These are phyloP conservation scores for Agapornis canus DNA, from an alignment of 2,797 vertebrate genomes.

Conservation along the genomic window DNA sequence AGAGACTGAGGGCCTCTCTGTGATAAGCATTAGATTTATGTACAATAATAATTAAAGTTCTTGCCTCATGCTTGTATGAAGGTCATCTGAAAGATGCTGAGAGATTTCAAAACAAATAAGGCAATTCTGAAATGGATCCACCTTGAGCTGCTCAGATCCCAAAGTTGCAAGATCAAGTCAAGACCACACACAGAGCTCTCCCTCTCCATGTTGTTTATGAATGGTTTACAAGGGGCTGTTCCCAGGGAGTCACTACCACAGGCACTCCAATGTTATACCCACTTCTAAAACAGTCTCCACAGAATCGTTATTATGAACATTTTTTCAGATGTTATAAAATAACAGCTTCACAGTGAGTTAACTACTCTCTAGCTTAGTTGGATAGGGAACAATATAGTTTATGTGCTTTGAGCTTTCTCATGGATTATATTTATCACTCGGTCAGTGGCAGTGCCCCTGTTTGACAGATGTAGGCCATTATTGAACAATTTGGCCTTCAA, in stretches of 20 bases:
- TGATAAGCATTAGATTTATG: slow-evolving; percentile 61
- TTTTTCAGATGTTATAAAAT: slow-evolving; percentile 66
- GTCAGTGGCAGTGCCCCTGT: slow-evolving; percentile 57
- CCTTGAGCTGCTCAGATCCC: slow-evolving; percentile 48
- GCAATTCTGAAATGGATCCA: slow-evolving; percentile 57
- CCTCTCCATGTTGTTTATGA: slow-evolving; percentile 50
- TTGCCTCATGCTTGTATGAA: slow-evolving; percentile 40
- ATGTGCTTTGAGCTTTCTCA: slow-evolving; percentile 55
- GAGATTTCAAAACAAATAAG: slow-evolving; percentile 62
- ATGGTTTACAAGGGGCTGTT: slow-evolving; percentile 61
- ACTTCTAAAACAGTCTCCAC: slow-evolving; percentile 36
- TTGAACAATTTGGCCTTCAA: slow-evolving; percentile 45
- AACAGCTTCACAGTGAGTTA: slow-evolving; percentile 35
- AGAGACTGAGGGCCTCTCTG: slow-evolving; percentile 28
- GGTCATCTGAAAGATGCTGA: slow-evolving; percentile 53
- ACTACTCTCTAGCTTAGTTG: slow-evolving; percentile 36
- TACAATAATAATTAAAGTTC: slow-evolving; percentile 50
- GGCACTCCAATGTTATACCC: slow-evolving; percentile 53
- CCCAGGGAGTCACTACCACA: slow-evolving; percentile 55
- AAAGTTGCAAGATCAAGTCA: slow-evolving; percentile 43
- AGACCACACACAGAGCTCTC: slow-evolving; percentile 63
- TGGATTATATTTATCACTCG: slow-evolving; percentile 64
- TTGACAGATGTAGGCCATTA: slow-evolving; percentile 55
- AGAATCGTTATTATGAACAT: slow-evolving; percentile 41
- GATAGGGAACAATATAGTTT: slow-evolving; percentile 55